A percentile compares a stretch with the other conserved stretches of the same genome.
phyloP scores from a whole-genome alignment of 1,140 invertebrate species.

The Sarcophaga bullata region DNA sequence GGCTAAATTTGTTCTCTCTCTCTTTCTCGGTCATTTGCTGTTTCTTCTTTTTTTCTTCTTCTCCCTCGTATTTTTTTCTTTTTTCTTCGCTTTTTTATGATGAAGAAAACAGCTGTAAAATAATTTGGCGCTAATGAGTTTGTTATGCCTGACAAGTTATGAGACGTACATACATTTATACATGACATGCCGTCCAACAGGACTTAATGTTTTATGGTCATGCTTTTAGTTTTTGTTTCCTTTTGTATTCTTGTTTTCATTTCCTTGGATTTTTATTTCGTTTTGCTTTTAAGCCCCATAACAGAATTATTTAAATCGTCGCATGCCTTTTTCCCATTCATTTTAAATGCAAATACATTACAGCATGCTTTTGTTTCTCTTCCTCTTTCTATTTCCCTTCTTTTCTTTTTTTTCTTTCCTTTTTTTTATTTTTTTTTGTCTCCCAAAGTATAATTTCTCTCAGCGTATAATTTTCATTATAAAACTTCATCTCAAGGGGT shows the following conservation, averaged over 20 bases:
- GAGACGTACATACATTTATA: not conserved
- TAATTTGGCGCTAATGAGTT: constrained; percentile 37
- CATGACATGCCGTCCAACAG: not conserved
- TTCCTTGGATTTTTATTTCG: not conserved
- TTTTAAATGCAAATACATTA: not conserved
- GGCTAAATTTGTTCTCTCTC: no score
- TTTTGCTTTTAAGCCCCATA: no score
- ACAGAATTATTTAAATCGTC: no score
- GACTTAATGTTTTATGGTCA: not conserved
- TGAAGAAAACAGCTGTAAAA: constrained; percentile 31
- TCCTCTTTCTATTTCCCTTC: not conserved
- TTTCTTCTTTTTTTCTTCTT: not conserved
- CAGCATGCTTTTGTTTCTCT: not conserved
- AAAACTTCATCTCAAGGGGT: not conserved
- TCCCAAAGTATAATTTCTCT: no score
- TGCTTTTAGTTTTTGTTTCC: not conserved
- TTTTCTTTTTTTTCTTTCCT: not conserved
- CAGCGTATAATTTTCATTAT: not conserved
- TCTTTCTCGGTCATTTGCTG: not conserved
- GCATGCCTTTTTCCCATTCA: no score
- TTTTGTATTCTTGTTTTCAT: not conserved
- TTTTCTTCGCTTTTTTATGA: not conserved
- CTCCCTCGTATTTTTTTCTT: no score
- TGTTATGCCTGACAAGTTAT: constrained; percentile 34
- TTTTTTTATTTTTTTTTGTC: no score